Evolutionary conservation across 2,888 invertebrate genomes (phyloP).

Genomic region (Ochropleura plecta): DNA sequence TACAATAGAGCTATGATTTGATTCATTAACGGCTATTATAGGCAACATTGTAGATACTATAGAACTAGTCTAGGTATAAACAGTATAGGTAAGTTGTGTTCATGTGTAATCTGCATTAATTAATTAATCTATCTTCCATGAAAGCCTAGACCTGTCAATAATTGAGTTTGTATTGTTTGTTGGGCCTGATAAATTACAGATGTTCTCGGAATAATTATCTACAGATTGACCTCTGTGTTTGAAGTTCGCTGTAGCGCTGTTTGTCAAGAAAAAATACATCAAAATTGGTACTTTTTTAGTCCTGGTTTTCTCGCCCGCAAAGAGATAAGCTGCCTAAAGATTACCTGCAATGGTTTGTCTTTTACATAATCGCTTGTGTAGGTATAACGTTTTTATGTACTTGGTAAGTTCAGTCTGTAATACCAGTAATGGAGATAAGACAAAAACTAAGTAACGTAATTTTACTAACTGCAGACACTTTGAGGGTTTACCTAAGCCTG

Average conservation of each 20-base stretch:
- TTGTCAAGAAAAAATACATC: too few species aligned
- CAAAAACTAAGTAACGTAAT: constrained; percentile 18
- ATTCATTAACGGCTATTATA: constrained; percentile 41
- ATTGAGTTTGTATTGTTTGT: not conserved
- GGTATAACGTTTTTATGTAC: too few species aligned
- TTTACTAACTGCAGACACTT: constrained; percentile 24
- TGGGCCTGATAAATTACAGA: not conserved
- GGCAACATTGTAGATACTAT: not conserved
- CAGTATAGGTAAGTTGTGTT: constrained; percentile 14
- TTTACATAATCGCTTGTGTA: not conserved
- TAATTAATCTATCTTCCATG: constrained; percentile 19
- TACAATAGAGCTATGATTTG: constrained; percentile 52
- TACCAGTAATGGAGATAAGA: constrained; percentile 3
- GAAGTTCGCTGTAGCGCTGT: too few species aligned
- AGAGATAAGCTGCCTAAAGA: too few species aligned
- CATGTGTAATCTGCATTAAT: constrained; percentile 31
- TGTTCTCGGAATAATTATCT: not conserved
- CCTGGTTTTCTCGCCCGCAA: too few species aligned
- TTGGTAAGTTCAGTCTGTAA: constrained; percentile 5
- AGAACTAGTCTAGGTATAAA: constrained; percentile 21
- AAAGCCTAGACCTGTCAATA: not conserved
- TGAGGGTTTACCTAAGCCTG: constrained; percentile 42
- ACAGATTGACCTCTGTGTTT: too few species aligned
- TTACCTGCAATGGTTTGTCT: not conserved
- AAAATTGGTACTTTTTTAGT: too few species aligned